Evolutionary conservation across 2,113 vertebrate genomes (phyloP).

Genomic region (Hydropotes inermis): DNA sequence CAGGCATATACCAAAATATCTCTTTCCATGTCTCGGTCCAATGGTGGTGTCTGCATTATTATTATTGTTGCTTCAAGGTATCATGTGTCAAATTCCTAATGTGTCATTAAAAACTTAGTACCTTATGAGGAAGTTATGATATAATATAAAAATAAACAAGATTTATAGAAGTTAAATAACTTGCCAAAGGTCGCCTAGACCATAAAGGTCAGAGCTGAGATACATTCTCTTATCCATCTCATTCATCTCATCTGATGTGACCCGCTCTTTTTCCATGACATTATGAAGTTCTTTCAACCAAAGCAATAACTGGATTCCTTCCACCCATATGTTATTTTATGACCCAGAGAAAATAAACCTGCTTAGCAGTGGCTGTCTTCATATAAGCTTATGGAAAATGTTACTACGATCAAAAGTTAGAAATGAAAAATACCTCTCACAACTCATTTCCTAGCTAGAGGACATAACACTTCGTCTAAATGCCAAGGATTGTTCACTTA

Average conservation of each 20-base stretch:
- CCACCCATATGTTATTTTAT: neutral
- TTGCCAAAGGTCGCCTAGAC: neutral
- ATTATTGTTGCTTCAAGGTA: neutral
- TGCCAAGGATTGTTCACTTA: neutral
- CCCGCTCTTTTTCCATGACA: neutral
- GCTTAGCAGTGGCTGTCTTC: neutral
- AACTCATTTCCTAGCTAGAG: conserved; percentile 29
- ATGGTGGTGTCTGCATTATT: neutral
- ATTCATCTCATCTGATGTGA: neutral
- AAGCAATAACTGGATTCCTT: neutral
- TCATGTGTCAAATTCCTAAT: neutral
- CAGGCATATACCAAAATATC: neutral
- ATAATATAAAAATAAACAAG: fast-evolving
- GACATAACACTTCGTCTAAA: conserved; percentile 47
- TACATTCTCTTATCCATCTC: neutral
- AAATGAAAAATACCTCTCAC: conserved; percentile 32
- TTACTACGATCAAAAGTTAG: conserved; percentile 22
- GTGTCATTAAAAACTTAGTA: neutral
- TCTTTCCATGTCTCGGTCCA: neutral
- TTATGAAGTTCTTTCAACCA: neutral
- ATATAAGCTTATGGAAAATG: conserved; percentile 7
- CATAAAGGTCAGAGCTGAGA: neutral
- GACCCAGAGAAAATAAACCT: conserved; percentile 26
- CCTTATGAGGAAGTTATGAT: neutral
- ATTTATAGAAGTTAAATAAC: neutral